Percentiles rank a stretch among this genome's conserved stretches.
phyloP scores from a whole-genome alignment of 2,888 invertebrate genomes.

The Cylindroiulus punctatus region DNA sequence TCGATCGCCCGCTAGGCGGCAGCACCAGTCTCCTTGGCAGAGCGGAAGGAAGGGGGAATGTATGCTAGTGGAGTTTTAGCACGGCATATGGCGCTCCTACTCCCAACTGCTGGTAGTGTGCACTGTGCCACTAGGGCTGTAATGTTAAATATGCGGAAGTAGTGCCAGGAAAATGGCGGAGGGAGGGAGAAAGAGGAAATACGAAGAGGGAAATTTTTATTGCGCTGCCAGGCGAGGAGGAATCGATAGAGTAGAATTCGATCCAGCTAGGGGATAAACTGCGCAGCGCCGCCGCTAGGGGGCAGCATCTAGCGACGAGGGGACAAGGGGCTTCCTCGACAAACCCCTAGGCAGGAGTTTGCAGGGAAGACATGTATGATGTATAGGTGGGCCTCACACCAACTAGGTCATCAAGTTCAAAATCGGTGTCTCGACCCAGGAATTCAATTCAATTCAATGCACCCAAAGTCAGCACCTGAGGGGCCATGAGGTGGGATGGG shows the following conservation, averaged over 20 bases:
- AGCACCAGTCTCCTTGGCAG: constrained; percentile 16
- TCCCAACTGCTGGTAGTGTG: no score
- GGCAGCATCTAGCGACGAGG: not conserved
- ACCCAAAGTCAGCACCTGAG: no score
- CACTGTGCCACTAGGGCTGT: constrained; percentile 45
- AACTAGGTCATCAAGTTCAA: no score
- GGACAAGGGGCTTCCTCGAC: not conserved
- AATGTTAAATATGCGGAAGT: constrained; percentile 47
- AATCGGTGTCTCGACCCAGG: no score
- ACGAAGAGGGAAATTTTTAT: not conserved
- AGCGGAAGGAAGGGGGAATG: not conserved
- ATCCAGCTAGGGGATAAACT: constrained; percentile 27
- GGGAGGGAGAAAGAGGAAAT: not conserved
- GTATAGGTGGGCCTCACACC: not conserved
- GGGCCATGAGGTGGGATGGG: no score
- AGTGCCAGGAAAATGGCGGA: constrained; percentile 25
- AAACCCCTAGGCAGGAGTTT: constrained; percentile 8
- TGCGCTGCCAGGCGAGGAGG: not conserved
- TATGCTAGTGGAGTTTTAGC: constrained; percentile 18
- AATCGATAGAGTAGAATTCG: not conserved
- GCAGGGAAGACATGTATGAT: not conserved
- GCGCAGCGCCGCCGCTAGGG: not conserved
- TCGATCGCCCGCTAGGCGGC: not conserved
- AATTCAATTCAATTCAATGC: no score
- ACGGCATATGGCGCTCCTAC: constrained; percentile 5